Percentiles rank a stretch among this genome's conserved stretches.
These are phyloP conservation scores for Premnoplex brunnescens DNA, from an alignment of 2,797 vertebrate genomes.

Conservation along the genomic window DNA sequence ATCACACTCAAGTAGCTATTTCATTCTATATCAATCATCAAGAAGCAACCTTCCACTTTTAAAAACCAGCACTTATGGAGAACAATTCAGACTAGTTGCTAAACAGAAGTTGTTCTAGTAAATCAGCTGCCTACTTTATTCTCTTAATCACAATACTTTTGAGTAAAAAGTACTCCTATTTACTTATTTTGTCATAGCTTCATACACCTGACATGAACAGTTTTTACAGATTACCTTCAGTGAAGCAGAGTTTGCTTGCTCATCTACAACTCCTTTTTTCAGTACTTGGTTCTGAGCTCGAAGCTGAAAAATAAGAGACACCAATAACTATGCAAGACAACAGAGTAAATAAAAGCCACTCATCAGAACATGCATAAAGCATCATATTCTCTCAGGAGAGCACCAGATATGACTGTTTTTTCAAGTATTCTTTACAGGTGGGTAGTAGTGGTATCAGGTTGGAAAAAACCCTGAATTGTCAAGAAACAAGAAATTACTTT, in stretches of 20 bases:
- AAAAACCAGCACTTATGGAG: neutral
- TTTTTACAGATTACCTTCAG: slow-evolving; percentile 84
- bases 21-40: neutral
- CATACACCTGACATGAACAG: neutral
- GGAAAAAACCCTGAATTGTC: neutral
- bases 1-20: neutral
- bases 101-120: neutral
- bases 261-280: slow-evolving; percentile 97
- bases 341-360: neutral
- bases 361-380: neutral
- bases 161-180: neutral
- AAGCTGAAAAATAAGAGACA: slow-evolving; percentile 80
- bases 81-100: neutral
- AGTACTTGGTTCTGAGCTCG: slow-evolving; percentile 98
- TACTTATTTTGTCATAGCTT: neutral
- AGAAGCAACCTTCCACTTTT: neutral
- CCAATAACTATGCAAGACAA: neutral
- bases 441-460: neutral
- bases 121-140: neutral
- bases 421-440: neutral
- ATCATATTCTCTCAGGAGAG: neutral
- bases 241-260: slow-evolving; percentile 89
- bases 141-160: neutral
- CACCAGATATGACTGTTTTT: neutral
- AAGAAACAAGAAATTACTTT: neutral